Evolutionary conservation across 2,797 vertebrate genomes (phyloP).

Genomic region (Scarus forsteni): DNA sequence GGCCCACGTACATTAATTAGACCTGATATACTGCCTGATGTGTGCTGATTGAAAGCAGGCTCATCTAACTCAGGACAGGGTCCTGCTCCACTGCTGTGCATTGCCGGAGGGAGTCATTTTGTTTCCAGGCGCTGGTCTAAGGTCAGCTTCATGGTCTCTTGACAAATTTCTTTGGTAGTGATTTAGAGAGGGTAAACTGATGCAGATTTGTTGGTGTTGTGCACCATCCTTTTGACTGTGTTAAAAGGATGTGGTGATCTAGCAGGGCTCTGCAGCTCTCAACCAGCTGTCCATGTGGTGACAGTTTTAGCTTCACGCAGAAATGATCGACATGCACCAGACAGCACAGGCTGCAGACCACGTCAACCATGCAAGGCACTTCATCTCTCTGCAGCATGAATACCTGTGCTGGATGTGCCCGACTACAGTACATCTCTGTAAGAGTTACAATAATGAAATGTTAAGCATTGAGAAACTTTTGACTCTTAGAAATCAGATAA

Average conservation of each 20-base stretch:
- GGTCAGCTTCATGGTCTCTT: constrained; percentile 64
- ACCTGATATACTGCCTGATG: constrained; percentile 83
- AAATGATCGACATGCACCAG: constrained; percentile 83
- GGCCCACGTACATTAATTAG: constrained; percentile 78
- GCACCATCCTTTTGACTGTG: constrained; percentile 49
- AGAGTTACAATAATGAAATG: constrained; percentile 72
- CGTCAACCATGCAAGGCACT: constrained; percentile 78
- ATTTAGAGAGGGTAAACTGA: constrained; percentile 65
- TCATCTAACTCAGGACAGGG: constrained; percentile 74
- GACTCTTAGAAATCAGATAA: too few relatives aligned
- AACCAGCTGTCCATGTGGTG: constrained; percentile 88
- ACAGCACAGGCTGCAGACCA: constrained; percentile 56
- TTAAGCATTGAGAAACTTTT: neutral
- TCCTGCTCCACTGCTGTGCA: constrained; percentile 62
- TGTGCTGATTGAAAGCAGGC: constrained; percentile 82
- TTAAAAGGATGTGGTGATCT: constrained; percentile 58
- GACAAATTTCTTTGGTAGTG: constrained; percentile 60
- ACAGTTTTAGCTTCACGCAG: constrained; percentile 83
- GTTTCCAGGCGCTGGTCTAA: constrained; percentile 71
- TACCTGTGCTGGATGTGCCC: constrained; percentile 50
- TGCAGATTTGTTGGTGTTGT: constrained; percentile 46
- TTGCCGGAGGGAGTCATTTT: constrained; percentile 71
- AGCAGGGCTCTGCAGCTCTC: constrained; percentile 48
- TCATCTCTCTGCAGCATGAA: constrained; percentile 44
- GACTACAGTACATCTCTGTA: constrained; percentile 43